Evolutionary conservation across 2,888 invertebrate genomes (phyloP).

Genomic region (Eupithecia pulchellata): DNA sequence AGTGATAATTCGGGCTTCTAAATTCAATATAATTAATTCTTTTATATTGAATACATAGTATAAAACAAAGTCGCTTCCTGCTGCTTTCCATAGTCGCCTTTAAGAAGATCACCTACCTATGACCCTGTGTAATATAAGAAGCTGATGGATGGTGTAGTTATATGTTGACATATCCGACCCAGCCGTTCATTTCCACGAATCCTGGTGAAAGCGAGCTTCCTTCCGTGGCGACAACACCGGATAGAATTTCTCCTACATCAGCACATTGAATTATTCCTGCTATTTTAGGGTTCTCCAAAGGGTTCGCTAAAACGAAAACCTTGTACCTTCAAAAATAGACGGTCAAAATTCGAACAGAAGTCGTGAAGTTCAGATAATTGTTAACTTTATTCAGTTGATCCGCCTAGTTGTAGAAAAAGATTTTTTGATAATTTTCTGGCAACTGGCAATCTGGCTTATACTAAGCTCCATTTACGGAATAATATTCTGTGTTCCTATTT

Average conservation of each 20-base stretch:
- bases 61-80: too few relatives aligned
- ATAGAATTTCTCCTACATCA: background rate
- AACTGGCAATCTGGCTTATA: slow-evolving; percentile 10
- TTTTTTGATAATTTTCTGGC: slow-evolving; percentile 7
- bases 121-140: too few relatives aligned
- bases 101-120: too few relatives aligned
- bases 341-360: background rate
- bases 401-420: background rate
- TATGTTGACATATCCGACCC: background rate
- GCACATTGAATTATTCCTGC: background rate
- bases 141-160: background rate
- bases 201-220: background rate
- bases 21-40: too few relatives aligned
- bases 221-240: slow-evolving; percentile 3
- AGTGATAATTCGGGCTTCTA: too few relatives aligned
- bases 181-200: background rate
- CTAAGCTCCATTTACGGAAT: background rate
- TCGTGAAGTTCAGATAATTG: background rate
- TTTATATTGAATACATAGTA: too few relatives aligned
- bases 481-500: slow-evolving; percentile 4
- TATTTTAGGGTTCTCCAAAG: background rate
- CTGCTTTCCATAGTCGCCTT: too few relatives aligned
- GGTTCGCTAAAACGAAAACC: background rate
- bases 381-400: background rate
- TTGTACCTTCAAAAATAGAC: background rate